Base-by-base conservation (phyloP, 2,113 vertebrate genomes). In the Columba janthina region DNA sequence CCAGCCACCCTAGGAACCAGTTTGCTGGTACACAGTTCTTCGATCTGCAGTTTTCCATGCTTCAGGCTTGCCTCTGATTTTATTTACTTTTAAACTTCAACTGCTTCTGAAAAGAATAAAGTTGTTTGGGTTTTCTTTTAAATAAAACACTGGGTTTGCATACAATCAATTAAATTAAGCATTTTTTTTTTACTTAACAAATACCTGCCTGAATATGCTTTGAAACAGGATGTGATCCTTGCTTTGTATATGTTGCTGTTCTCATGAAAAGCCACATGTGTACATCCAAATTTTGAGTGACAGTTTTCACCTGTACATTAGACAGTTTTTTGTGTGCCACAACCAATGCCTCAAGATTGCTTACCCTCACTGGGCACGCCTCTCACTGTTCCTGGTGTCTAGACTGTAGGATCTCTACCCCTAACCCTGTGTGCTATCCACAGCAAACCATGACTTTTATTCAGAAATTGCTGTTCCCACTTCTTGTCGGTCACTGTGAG, bases 31-130 rank as follows among this genome's bases (percentile, higher is more conserved):
- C 15, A 13, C 6, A 58, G 42, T 70, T 88, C 58, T 95, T 86
- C 94, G 42, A 78, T 92, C 61, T 87, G 29, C 51, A 64, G 11
- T 93, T 95, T 93, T 94, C 80, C 15, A 11, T 89, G 61, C 38
- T 90, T 80, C 51, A 54, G 32, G 69, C 65, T 89, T 94, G 28
- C n/a, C 38, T 88, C 69, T 71, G 34, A 61, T 89, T 90, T 76
- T 76, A 83, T 32, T 15, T 80, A 92, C 38, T 83, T 91, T 46
- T 87, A 57, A 83, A 86, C n/a, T 92, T 90, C 53, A 84, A 24
- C 69, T 84, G 25, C 42, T 90, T 92, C 66, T 78, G 24, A 71
- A 79, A 71, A 62, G 2, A 80, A 60, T 42, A 25, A 74, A 50
- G 6, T 75, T 36, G 10, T 80, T 53, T 28, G 34, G 21, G 1